A percentile compares a stretch with the other conserved stretches of the same genome.
Conservation (phyloP, 1,140 invertebrate genomes). For the Microplitis demolitor region DNA sequence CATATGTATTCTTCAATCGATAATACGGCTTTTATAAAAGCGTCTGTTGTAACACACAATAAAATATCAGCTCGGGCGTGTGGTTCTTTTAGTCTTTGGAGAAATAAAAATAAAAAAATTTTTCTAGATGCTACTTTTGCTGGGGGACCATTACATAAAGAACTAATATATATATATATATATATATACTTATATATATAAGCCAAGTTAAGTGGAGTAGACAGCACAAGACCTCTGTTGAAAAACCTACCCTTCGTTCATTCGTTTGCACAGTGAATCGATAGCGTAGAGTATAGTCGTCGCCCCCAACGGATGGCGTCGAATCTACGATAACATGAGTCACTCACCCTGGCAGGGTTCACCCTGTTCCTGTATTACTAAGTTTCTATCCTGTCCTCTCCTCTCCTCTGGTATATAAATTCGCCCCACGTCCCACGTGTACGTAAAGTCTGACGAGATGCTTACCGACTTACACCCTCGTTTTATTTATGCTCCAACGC, state of each 20-base stretch:
- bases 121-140: not conserved
- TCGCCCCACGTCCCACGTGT: not conserved
- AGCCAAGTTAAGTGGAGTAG: not conserved
- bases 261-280: constrained; percentile 44
- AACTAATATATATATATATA: too few species aligned
- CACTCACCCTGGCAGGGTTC: constrained; percentile 48
- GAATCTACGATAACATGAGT: constrained; percentile 55
- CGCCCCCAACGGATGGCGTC: constrained; percentile 45
- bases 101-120: not conserved
- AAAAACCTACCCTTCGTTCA: not conserved
- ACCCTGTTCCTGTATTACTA: constrained; percentile 31
- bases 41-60: not conserved
- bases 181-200: too few species aligned
- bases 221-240: not conserved
- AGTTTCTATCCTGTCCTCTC: constrained; percentile 23
- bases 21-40: not conserved
- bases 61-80: not conserved
- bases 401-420: not conserved
- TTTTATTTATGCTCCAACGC: not conserved
- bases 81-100: not conserved
- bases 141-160: not conserved
- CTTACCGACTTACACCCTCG: not conserved
- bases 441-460: not conserved
- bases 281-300: constrained; percentile 54
- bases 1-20: constrained; percentile 5